A percentile compares a stretch with the other conserved stretches of the same genome.
phyloP scores from a whole-genome alignment of 2,797 vertebrate genomes.

The Setipinna tenuifilis region DNA sequence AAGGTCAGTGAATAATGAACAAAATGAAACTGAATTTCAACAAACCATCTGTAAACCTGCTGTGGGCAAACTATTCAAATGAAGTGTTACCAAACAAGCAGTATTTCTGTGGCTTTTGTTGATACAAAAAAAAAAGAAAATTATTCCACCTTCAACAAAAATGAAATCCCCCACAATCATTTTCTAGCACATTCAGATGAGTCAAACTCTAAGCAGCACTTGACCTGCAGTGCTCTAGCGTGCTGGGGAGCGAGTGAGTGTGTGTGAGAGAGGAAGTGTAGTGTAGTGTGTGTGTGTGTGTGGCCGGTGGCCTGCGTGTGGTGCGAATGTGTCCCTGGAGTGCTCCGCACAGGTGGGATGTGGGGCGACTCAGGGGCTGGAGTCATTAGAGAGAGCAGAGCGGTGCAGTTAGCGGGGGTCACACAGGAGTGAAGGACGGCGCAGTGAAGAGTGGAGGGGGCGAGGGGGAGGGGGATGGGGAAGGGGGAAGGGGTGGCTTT shows the following conservation, averaged over 20 bases:
- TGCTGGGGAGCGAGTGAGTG: background rate
- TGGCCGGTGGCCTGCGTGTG: background rate
- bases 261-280: no score
- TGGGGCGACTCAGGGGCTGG: background rate
- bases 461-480: background rate
- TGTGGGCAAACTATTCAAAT: no score
- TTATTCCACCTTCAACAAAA: background rate
- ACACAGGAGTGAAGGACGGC: conserved; percentile 49
- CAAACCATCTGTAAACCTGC: no score
- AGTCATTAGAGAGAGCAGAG: conserved; percentile 34
- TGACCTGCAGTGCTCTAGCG: background rate
- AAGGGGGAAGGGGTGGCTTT: background rate
- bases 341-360: background rate
- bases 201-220: background rate
- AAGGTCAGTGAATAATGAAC: no score
- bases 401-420: conserved; percentile 41
- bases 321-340: background rate
- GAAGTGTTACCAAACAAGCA: background rate
- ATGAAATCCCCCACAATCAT: background rate
- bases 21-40: no score
- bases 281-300: background rate
- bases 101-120: background rate
- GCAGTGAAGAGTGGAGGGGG: background rate
- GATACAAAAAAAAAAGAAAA: background rate
- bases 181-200: background rate